Base-by-base conservation (phyloP, 1,140 invertebrate species). In the Ceratina australensis region DNA sequence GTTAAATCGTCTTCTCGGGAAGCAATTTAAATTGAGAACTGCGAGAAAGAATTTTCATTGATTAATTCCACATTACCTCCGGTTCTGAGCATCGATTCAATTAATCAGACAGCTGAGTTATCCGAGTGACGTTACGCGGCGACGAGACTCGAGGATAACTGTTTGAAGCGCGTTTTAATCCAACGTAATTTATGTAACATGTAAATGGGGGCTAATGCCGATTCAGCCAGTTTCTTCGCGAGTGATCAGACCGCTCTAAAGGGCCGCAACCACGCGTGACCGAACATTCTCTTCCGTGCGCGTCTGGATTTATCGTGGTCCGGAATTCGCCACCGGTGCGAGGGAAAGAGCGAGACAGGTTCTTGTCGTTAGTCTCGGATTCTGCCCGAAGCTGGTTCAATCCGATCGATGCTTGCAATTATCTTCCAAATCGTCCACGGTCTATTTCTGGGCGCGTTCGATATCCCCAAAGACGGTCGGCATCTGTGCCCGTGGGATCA, bases 221-320 rank as follows among this genome's bases (percentile, higher is more conserved):
- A 83, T 76, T 79, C 82, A 73, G 60, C 69, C 50, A 42, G 72
- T 84, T 77, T 72, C 68, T 57, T 72, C 60, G 18, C 50, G 57
- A 63, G 52, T 47, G 63, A 33, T 68, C 66, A 56, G 74, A 75
- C 80, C 84, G 86, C 86, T 89, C 82, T 85, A 86, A 85, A 78
- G 82, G 86, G 80, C 86, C 78, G 86, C 89, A 90, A 87, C 87
- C 87, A 89, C 88, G 89, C 89, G 88, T 90, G 88, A 91, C 89
- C 86, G 86, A 90, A 90, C 86, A 89, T 89, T 90, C 88, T 88
- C 87, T 88, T 88, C 86, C 88, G 86, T 81, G 85, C 85, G 86
- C 82, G 72, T 80, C 78, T 75, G 54, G 33, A 81, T 84, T 84
- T 83, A 83, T 83, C 68, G 47, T 15, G 28, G 22, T 49, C 50